Conservation (phyloP, 2,113 vertebrate genomes). For the Muntiacus reevesi region DNA sequence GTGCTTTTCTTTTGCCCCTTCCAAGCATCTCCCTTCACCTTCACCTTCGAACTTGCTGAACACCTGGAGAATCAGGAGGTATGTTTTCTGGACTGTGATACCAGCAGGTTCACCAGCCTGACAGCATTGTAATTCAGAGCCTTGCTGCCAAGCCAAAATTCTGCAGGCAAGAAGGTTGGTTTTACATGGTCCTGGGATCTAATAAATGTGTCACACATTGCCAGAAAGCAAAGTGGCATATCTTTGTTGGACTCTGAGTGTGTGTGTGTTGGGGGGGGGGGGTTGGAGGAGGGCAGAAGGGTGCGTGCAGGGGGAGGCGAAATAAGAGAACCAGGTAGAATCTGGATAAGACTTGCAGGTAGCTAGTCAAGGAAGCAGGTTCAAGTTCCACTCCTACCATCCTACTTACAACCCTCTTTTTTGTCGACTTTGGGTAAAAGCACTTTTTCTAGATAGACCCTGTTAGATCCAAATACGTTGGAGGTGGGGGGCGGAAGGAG, state of each 20-base stretch:
- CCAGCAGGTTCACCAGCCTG: slow-evolving; percentile 7
- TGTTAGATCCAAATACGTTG: background rate
- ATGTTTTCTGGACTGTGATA: background rate
- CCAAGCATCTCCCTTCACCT: background rate
- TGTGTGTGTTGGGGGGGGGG: background rate
- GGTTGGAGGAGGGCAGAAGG: too few species aligned
- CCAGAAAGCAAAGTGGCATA: slow-evolving; percentile 24
- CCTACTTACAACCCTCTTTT: background rate
- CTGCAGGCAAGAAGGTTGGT: background rate
- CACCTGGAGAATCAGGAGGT: background rate
- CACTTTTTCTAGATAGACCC: background rate
- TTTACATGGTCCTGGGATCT: background rate
- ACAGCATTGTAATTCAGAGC: background rate
- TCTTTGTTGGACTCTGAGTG: background rate
- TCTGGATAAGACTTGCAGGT: background rate
- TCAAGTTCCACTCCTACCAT: background rate
- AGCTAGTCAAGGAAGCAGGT: background rate
- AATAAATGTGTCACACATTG: background rate
- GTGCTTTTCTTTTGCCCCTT: background rate
- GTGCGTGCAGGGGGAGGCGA: fast-evolving
- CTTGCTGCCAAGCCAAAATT: background rate
- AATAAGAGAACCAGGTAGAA: background rate
- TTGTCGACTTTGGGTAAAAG: background rate
- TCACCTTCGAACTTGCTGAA: background rate
- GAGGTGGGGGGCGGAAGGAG: background rate